phyloP scores from a whole-genome alignment of 2,797 vertebrate genomes.

The Gymnothorax reevesii region DNA sequence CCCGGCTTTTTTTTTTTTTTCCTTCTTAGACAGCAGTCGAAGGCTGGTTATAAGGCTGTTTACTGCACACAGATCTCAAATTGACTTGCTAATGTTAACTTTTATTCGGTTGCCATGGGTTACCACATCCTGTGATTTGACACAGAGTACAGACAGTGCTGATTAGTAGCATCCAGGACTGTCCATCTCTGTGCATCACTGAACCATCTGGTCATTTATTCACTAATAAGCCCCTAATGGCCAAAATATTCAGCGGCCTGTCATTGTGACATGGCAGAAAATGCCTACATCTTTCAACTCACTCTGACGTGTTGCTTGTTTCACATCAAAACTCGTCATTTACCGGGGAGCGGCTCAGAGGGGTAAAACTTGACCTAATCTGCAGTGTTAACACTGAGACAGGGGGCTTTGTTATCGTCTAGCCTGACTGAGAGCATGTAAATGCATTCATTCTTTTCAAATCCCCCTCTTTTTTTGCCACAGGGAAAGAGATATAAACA shows the following conservation, averaged over 20 bases:
- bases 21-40: constrained; percentile 73
- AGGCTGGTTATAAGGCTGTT: constrained; percentile 86
- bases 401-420: constrained; percentile 94
- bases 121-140: constrained; percentile 99
- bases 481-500: constrained; percentile 70
- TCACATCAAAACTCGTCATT: constrained; percentile 99
- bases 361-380: constrained; percentile 99
- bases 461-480: constrained; percentile 67
- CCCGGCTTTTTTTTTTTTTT: constrained; percentile 44
- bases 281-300: constrained; percentile 99
- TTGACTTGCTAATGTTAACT: constrained; percentile 99
- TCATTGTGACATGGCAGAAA: constrained; percentile 99
- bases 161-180: constrained; percentile 99
- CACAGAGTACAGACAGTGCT: constrained; percentile 99
- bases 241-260: constrained; percentile 99
- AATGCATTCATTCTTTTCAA: constrained; percentile 92
- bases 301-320: constrained; percentile 99
- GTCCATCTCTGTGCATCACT: constrained; percentile 99
- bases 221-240: constrained; percentile 99
- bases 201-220: constrained; percentile 99
- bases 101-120: constrained; percentile 99
- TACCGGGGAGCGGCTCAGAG: constrained; percentile 99
- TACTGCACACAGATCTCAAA: constrained; percentile 96
- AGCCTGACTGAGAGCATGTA: constrained; percentile 96
- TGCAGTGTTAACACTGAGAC: constrained; percentile 99